These are phyloP conservation scores for Crematogaster levior DNA, from an alignment of 2,888 invertebrate genomes.

Conservation along the genomic window DNA sequence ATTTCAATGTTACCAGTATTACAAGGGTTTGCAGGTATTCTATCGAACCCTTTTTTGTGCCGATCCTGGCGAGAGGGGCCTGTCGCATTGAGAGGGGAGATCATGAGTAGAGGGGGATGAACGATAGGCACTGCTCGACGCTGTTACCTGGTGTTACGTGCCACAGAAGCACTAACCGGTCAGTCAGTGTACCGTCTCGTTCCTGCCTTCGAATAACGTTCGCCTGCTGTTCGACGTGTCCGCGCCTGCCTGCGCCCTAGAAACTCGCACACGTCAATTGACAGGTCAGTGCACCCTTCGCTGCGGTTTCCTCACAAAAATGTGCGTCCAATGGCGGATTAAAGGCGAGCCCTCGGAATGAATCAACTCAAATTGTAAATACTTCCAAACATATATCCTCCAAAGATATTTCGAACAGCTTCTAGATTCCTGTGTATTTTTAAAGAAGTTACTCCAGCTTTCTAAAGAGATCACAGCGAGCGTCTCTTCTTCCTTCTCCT, in stretches of 20 bases:
- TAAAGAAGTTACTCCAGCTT: neutral
- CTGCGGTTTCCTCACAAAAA: neutral
- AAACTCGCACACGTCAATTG: constrained; percentile 68
- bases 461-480: neutral
- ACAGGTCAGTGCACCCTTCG: constrained; percentile 77
- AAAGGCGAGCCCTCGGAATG: neutral
- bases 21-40: too few relatives aligned
- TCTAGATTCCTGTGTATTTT: neutral
- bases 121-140: constrained; percentile 58
- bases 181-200: constrained; percentile 76
- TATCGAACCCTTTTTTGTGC: neutral
- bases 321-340: constrained; percentile 24
- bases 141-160: constrained; percentile 74
- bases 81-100: neutral
- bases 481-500: neutral
- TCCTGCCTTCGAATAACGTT: constrained; percentile 73
- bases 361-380: neutral
- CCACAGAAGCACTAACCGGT: constrained; percentile 73
- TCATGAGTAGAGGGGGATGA: constrained; percentile 21
- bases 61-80: constrained; percentile 51
- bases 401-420: neutral
- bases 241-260: constrained; percentile 63
- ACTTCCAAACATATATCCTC: neutral
- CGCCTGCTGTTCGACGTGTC: constrained; percentile 66
- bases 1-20: neutral